These are phyloP conservation scores for Protonemura montana DNA, from an alignment of 2,888 invertebrate species.

Conservation along the genomic window DNA sequence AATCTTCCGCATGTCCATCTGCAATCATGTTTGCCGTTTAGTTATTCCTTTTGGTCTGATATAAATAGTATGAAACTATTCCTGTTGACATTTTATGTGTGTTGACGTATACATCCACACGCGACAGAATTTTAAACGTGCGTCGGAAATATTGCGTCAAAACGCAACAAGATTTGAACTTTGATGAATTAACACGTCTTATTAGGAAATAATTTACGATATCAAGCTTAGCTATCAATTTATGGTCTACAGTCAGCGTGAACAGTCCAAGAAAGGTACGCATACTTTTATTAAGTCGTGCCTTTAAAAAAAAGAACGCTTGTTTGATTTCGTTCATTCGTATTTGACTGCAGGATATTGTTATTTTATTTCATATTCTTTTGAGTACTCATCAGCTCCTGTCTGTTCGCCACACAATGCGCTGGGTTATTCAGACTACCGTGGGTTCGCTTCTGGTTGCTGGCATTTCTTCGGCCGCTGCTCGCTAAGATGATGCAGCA, in stretches of 20 bases:
- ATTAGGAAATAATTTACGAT: background rate
- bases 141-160: no score
- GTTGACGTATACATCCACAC: no score
- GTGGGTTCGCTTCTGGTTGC: constrained; percentile 4
- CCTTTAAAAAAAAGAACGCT: background rate
- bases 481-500: background rate
- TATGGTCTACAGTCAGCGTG: background rate
- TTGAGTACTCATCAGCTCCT: constrained; percentile 26
- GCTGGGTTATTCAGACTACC: background rate
- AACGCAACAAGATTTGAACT: background rate
- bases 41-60: no score
- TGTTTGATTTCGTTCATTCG: constrained; percentile 5
- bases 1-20: no score
- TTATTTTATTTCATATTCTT: constrained; percentile 24
- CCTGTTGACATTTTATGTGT: no score
- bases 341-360: constrained; percentile 9
- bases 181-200: background rate
- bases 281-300: background rate
- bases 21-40: no score
- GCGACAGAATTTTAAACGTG: no score
- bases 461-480: background rate
- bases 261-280: background rate
- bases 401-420: constrained; percentile 13
- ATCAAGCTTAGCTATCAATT: background rate
- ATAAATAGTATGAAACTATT: no score